A percentile compares a stretch with the other conserved stretches of the same genome.
These are phyloP conservation scores for Theristicus caerulescens DNA, from an alignment of 2,113 vertebrate species.

Conservation along the genomic window DNA sequence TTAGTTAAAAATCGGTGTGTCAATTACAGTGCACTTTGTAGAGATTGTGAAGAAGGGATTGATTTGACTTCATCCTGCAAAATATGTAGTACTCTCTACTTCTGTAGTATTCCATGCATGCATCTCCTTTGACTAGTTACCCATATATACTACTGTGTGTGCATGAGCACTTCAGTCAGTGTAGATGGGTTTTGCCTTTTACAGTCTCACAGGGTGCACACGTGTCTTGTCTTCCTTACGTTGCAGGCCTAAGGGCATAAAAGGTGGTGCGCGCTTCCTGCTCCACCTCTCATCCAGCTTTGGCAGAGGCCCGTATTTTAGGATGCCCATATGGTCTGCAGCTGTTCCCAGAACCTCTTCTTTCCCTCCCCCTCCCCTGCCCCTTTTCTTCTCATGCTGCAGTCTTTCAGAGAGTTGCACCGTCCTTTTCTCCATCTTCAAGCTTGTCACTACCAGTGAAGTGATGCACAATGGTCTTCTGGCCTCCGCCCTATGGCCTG, in stretches of 20 bases:
- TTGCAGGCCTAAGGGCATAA: background rate
- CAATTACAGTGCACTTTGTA: background rate
- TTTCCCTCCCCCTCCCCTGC: background rate
- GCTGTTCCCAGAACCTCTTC: background rate
- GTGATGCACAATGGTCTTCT: background rate
- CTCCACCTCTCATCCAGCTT: background rate
- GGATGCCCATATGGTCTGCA: constrained; percentile 30
- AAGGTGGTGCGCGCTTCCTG: background rate
- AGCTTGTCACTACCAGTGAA: background rate
- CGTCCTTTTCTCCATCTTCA: background rate
- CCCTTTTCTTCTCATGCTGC: background rate
- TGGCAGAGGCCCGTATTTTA: background rate
- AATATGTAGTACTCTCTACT: background rate
- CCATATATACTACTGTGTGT: background rate
- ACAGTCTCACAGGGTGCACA: background rate
- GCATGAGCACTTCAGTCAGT: background rate
- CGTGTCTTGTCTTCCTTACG: background rate
- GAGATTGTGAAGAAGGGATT: background rate
- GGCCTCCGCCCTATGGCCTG: background rate
- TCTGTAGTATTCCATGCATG: background rate
- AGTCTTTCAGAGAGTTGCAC: background rate
- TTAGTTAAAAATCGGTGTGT: background rate
- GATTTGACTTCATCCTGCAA: background rate
- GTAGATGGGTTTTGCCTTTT: background rate
- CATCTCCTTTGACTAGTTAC: background rate